Conservation (phyloP, 2,113 vertebrate species). For the Solea senegalensis region DNA sequence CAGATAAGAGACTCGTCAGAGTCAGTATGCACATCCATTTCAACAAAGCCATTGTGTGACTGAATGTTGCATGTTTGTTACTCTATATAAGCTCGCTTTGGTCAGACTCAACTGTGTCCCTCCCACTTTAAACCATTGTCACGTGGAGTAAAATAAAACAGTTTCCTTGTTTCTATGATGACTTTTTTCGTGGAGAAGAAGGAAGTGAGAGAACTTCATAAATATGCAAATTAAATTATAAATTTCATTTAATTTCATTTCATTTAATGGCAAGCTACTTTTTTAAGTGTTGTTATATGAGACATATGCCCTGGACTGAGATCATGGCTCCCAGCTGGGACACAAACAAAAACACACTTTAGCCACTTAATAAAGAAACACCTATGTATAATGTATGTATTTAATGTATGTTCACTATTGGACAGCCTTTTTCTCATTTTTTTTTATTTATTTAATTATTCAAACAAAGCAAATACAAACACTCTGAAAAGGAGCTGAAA, state of each 20-base stretch:
- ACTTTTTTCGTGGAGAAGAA: neutral
- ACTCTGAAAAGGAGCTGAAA: neutral
- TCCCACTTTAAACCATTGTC: neutral
- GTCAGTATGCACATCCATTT: constrained; percentile 17
- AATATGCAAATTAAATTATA: no score
- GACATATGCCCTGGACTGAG: no score
- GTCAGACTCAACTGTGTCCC: constrained; percentile 2
- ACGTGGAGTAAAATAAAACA: neutral
- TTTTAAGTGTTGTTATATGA: no score
- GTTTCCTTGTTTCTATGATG: constrained; percentile 26
- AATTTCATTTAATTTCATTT: no score
- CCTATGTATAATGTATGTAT: neutral
- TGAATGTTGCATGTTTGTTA: neutral
- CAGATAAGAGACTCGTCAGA: constrained; percentile 24
- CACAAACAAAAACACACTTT: no score
- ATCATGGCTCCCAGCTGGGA: no score
- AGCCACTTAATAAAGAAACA: neutral
- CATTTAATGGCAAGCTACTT: no score
- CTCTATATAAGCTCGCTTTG: constrained; percentile 27
- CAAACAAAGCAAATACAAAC: neutral
- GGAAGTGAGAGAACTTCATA: no score
- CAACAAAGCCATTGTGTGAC: constrained; percentile 48
- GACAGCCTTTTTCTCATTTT: no score
- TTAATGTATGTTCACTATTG: neutral
- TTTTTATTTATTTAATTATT: neutral